These are phyloP conservation scores for Chloropsis cyanopogon DNA, from an alignment of 2,113 vertebrate species.

Conservation along the genomic window DNA sequence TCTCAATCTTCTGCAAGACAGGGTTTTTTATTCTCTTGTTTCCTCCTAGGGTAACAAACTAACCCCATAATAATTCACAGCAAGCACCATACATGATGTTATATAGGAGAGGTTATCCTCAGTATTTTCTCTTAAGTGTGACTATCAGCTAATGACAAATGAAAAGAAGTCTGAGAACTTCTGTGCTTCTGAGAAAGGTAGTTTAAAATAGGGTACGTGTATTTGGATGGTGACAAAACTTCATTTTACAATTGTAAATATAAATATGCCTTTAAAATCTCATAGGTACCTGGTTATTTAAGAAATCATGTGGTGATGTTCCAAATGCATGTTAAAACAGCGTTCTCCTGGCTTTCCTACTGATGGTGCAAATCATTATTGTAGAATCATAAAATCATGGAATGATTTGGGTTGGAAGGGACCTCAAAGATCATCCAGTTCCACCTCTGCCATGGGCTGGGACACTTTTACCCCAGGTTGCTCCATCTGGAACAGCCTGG, in stretches of 20 bases:
- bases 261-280: neutral
- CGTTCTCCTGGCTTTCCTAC: neutral
- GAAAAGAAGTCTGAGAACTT: neutral
- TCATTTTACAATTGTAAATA: neutral
- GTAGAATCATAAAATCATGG: neutral
- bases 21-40: neutral
- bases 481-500: neutral
- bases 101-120: neutral
- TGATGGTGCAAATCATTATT: fast-evolving
- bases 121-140: neutral
- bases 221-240: neutral
- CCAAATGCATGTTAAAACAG: neutral
- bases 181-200: neutral
- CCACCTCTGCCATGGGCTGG: neutral
- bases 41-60: neutral
- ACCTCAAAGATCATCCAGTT: neutral
- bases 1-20: neutral
- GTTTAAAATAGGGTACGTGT: neutral
- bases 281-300: neutral
- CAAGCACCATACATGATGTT: fast-evolving
- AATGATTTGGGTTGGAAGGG: neutral
- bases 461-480: neutral
- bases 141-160: neutral
- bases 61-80: neutral
- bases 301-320: neutral